Evolutionary conservation across 30 jellyfish, hydroid and myxozoan genomes (phyloP).

Genomic region (Aurelia aurita): DNA sequence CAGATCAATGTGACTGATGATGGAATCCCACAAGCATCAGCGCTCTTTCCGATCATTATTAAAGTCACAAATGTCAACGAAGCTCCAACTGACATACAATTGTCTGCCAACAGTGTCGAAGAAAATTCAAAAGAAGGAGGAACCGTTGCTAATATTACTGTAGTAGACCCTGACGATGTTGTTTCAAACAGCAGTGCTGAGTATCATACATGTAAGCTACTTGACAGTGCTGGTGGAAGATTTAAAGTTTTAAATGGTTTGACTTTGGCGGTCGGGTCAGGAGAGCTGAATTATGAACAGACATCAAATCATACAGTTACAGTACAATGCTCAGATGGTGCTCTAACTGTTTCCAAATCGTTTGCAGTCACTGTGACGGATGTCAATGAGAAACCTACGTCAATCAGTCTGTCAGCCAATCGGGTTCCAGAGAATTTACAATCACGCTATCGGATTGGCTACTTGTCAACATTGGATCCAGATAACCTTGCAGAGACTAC

Average conservation of each 20-base stretch:
- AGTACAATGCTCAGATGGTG: constrained; percentile 77
- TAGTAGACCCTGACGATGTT: constrained; percentile 82
- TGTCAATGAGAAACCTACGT: constrained; percentile 88
- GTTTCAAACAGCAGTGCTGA: background rate
- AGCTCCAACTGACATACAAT: constrained; percentile 71
- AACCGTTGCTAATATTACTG: constrained; percentile 65
- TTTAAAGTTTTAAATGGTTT: constrained; percentile 23
- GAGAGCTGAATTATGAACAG: constrained; percentile 64
- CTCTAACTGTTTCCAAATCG: constrained; percentile 21
- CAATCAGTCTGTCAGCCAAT: constrained; percentile 45
- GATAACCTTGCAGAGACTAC: constrained; percentile 53
- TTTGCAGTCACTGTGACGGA: constrained; percentile 63
- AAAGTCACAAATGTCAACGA: constrained; percentile 80
- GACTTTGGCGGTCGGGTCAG: constrained; percentile 59
- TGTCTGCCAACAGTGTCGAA: constrained; percentile 43
- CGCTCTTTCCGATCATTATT: constrained; percentile 13
- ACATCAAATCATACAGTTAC: constrained; percentile 16
- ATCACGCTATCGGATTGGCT: constrained; percentile 45
- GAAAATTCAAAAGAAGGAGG: constrained; percentile 76
- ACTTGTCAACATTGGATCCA: constrained; percentile 76
- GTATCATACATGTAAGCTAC: constrained; percentile 40
- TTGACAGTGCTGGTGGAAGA: constrained; percentile 56
- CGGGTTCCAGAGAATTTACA: constrained; percentile 57
- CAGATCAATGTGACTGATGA: constrained; percentile 47
- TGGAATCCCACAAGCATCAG: constrained; percentile 64